Percentiles rank a stretch among this genome's conserved stretches.
These are phyloP conservation scores for Colletes collaris DNA, from an alignment of 2,888 invertebrate species.

Conservation along the genomic window DNA sequence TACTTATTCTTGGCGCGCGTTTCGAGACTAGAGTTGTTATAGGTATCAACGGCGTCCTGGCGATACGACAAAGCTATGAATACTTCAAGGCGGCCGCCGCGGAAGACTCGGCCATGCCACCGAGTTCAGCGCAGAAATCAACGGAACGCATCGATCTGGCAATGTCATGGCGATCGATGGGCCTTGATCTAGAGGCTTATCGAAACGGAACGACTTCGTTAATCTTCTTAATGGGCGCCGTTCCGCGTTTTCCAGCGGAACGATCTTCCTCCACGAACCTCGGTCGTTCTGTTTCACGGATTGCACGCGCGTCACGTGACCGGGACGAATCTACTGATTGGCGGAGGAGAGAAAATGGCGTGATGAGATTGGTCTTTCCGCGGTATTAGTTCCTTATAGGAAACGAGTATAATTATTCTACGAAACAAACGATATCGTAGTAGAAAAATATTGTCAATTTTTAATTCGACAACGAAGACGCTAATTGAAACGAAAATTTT, in stretches of 20 bases:
- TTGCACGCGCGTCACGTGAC: background rate
- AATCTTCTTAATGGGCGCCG: conserved; percentile 16
- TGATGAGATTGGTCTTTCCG: too few relatives aligned
- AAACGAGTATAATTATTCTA: too few relatives aligned
- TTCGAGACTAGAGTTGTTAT: conserved; percentile 63
- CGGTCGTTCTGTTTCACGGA: background rate
- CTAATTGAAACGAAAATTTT: too few relatives aligned
- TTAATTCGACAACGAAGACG: too few relatives aligned
- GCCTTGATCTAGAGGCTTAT: conserved; percentile 40
- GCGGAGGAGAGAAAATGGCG: too few relatives aligned
- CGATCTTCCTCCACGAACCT: background rate
- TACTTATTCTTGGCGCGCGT: conserved; percentile 69
- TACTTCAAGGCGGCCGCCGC: conserved; percentile 71
- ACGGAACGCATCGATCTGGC: conserved; percentile 35
- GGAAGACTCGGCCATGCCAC: background rate
- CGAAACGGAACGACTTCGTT: conserved; percentile 26
- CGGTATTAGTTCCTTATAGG: too few relatives aligned
- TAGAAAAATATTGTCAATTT: too few relatives aligned
- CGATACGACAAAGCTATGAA: conserved; percentile 69
- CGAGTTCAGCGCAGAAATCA: conserved; percentile 3
- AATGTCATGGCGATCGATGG: conserved; percentile 41
- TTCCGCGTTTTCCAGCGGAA: conserved; percentile 1
- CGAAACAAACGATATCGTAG: too few relatives aligned
- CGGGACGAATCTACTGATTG: background rate
- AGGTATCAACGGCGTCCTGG: conserved; percentile 65